Conservation (phyloP, 2,797 vertebrate genomes). For the Tenualosa ilisha region DNA sequence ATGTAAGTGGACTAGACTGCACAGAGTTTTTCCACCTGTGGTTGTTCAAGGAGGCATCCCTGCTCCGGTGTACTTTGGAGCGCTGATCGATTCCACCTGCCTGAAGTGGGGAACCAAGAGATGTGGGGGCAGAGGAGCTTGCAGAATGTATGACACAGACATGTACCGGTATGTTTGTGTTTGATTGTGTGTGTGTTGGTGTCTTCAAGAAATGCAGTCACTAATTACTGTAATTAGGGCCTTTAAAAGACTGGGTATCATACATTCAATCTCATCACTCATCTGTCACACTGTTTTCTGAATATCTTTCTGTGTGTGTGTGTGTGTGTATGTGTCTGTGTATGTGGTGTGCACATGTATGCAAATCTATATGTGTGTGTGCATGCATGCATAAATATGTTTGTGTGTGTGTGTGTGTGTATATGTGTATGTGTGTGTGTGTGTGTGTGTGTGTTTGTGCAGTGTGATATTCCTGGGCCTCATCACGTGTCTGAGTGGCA, state of each 20-base stretch:
- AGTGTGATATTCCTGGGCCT: constrained; percentile 75
- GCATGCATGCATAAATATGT: constrained; percentile 19
- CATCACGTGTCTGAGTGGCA: constrained; percentile 68
- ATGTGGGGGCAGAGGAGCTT: constrained; percentile 81
- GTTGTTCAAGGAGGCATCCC: constrained; percentile 85
- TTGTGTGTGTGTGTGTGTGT: constrained; percentile 21
- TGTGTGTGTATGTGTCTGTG: constrained; percentile 44
- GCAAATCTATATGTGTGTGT: constrained; percentile 18
- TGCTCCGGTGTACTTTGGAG: constrained; percentile 88
- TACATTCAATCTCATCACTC: no score
- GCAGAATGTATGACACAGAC: constrained; percentile 82
- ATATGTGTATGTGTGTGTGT: constrained; percentile 41
- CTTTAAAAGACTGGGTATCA: no score
- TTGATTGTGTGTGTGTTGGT: not conserved
- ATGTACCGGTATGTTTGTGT: constrained; percentile 72
- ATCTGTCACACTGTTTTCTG: not conserved
- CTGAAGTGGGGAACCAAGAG: constrained; percentile 83
- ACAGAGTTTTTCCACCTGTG: not conserved
- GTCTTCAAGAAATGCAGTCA: not conserved
- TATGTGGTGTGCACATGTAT: constrained; percentile 34
- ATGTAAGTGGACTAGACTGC: no score
- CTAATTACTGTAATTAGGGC: no score
- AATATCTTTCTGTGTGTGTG: constrained; percentile 53
- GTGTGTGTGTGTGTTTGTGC: constrained; percentile 29
- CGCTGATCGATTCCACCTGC: constrained; percentile 87